phyloP scores from a whole-genome alignment of 1,140 invertebrate species.

The Bombus terrestris region DNA sequence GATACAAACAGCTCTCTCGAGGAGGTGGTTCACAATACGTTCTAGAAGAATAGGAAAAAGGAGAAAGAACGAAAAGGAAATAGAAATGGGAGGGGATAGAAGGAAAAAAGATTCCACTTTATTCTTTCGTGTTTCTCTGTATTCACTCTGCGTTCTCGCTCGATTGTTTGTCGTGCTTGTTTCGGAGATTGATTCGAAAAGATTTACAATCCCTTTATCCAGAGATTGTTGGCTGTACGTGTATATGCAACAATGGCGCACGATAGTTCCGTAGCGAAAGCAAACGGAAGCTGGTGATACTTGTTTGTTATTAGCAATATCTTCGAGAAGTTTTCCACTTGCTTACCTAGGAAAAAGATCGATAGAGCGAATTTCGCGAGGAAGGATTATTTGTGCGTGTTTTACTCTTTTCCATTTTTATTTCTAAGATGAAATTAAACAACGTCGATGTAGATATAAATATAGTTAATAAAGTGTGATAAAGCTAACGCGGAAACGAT shows the following conservation, averaged over 20 bases:
- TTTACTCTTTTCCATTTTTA: not conserved
- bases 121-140: not conserved
- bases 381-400: not conserved
- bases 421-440: not conserved
- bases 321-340: conserved; percentile 33
- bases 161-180: not conserved
- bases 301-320: conserved; percentile 39
- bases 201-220: not conserved
- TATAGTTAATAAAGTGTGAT: not conserved
- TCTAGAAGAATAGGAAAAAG: conserved; percentile 5
- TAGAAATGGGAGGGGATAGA: not conserved
- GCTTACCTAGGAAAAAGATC: not conserved
- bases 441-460: not conserved
- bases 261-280: not conserved
- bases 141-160: not conserved
- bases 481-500: not conserved
- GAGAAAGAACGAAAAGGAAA: not conserved
- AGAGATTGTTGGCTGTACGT: not conserved
- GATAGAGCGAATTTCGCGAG: not conserved
- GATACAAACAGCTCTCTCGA: conserved; percentile 6
- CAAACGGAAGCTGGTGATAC: not conserved
- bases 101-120: not conserved
- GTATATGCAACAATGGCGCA: not conserved
- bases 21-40: not conserved
- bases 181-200: conserved; percentile 19